A percentile compares a stretch with the other conserved stretches of the same genome.
phyloP scores from a whole-genome alignment of 92 coral and sea anemone species.

The Epizoanthus stellaris region DNA sequence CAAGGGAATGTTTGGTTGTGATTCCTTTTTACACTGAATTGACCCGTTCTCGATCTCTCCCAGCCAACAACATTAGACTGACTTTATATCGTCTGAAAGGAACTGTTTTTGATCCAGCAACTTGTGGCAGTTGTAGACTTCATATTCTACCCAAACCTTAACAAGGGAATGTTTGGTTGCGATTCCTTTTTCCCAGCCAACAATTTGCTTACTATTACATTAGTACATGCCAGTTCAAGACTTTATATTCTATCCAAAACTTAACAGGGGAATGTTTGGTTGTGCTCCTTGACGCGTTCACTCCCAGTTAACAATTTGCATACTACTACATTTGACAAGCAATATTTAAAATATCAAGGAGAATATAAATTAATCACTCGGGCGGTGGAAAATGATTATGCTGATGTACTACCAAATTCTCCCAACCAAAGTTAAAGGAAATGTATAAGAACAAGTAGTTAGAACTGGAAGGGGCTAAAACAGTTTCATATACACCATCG shows the following conservation, averaged over 20 bases:
- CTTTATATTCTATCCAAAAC: neutral
- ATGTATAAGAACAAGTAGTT: too few species aligned
- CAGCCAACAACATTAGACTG: neutral
- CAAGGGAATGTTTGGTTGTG: conserved; percentile 2
- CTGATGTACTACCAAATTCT: too few species aligned
- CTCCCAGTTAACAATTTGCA: neutral
- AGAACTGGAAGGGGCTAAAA: too few species aligned
- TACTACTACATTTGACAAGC: neutral
- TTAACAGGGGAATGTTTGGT: neutral
- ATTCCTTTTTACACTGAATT: neutral
- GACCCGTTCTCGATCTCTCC: neutral
- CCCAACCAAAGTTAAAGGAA: too few species aligned
- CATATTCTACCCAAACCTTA: neutral
- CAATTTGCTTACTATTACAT: conserved; percentile 10
- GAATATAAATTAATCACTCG: too few species aligned
- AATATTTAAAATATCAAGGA: too few species aligned
- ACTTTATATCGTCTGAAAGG: neutral
- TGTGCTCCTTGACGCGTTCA: neutral
- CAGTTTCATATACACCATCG: neutral
- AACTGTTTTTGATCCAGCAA: neutral
- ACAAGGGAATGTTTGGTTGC: neutral
- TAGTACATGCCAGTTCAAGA: neutral
- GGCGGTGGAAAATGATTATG: too few species aligned
- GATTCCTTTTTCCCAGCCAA: neutral
- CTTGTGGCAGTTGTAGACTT: neutral